phyloP scores from a whole-genome alignment of 1,140 invertebrate genomes.

The Ceratina calcarata region DNA sequence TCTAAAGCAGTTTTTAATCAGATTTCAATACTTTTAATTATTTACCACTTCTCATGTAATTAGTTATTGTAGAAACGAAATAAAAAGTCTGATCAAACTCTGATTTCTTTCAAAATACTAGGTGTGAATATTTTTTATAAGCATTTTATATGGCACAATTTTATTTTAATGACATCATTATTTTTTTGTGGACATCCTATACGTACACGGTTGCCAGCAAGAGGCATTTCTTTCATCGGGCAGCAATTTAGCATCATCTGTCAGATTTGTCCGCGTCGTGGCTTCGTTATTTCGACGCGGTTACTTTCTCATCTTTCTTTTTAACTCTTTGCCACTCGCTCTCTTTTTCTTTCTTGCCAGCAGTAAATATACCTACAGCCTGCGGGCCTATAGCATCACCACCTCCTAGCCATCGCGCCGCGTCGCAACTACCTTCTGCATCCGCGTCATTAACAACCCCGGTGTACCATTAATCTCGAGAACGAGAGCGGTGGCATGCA shows the following conservation, averaged over 20 bases:
- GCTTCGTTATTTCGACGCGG: conserved; percentile 40
- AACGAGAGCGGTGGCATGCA: conserved; percentile 31
- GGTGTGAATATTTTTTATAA: too few species aligned
- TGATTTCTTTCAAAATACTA: too few species aligned
- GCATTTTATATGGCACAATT: too few species aligned
- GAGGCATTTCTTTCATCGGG: too few species aligned
- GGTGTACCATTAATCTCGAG: conserved; percentile 46
- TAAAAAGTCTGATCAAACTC: too few species aligned
- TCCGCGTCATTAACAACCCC: conserved; percentile 45
- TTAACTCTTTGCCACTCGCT: not conserved
- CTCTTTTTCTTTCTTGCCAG: not conserved
- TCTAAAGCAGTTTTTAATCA: too few species aligned
- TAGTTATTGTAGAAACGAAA: too few species aligned
- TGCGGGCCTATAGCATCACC: not conserved
- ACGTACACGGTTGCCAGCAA: too few species aligned
- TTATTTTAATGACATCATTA: too few species aligned
- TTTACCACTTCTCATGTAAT: too few species aligned
- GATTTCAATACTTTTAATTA: too few species aligned
- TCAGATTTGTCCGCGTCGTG: conserved; percentile 43
- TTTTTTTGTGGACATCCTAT: too few species aligned
- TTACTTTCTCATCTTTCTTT: not conserved
- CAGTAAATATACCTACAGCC: not conserved
- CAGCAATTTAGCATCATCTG: conserved; percentile 53
- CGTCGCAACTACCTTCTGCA: not conserved
- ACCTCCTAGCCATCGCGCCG: not conserved